Base-by-base conservation (phyloP, 1,140 invertebrate genomes). In the Pomacea maculata region DNA sequence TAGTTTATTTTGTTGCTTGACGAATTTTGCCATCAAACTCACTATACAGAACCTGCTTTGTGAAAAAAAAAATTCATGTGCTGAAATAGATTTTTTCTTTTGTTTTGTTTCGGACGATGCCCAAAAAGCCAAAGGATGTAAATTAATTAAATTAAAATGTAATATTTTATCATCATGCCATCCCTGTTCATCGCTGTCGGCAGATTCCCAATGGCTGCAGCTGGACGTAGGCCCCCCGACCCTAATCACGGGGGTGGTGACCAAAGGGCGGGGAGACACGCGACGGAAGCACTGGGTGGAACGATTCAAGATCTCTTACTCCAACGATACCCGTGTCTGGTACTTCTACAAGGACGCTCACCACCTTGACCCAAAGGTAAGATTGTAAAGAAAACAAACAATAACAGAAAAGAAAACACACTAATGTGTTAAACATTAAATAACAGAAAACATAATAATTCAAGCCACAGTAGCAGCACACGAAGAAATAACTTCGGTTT, bases 161-260 rank as follows among this genome's bases (percentile, higher is more conserved):
- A 25, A 25, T 25, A 25, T 25, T 25, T 25, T 25, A 25, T 25
- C 25, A 25, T 25, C 25, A 45, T 0, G 34, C 6, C 34, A 45
- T 52, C 55, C 21, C 9, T 79, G 29, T 57, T 45, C 34, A 45
- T 45, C 34, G 34, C 63, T 73, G 64, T 57, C 6, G 21, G 45
- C 82, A 94, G 93, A 90, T 34, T 88, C 93, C 14, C 92, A 94
- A 82, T 94, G 93, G 93, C 86, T 94, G 9, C 93, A 94, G 86
- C 90, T 93, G 55, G 93, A 94, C 85, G 86, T 94, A 15, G 93
- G 93, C 5, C 93, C 93, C 6, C 93, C 93, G 0, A 93, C 92
- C 29, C 87, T 91, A 45, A 90, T 94, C 9, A 93, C 93, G 7
- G 93, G 92, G 9, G 85, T 94, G 19, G 85, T 93, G 9, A 93